Conservation (phyloP, 1,140 invertebrate genomes). For the Triops cancriformis region DNA sequence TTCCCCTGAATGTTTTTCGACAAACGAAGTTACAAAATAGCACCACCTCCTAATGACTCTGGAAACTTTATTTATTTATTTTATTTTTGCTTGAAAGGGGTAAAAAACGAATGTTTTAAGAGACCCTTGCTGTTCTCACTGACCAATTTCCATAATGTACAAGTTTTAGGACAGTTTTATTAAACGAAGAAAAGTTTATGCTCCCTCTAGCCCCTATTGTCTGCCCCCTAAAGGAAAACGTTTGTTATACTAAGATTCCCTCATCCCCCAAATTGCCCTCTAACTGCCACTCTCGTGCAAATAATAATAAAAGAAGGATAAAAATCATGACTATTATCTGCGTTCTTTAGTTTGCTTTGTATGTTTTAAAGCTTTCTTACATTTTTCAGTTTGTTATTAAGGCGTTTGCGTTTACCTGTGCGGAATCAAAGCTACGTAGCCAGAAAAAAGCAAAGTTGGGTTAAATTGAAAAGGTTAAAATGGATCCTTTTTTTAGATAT, state of each 20-base stretch:
- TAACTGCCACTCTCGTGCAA: constrained; percentile 6
- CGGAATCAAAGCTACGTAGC: no score
- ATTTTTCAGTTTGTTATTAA: neutral
- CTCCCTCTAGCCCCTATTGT: neutral
- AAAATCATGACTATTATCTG: neutral
- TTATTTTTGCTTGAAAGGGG: neutral
- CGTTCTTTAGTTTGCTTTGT: neutral
- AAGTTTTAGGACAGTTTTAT: constrained; percentile 11
- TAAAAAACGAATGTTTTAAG: neutral
- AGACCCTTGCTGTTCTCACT: constrained; percentile 12
- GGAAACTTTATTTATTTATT: neutral
- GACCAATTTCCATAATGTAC: constrained; percentile 14
- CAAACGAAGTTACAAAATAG: neutral
- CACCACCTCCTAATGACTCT: neutral
- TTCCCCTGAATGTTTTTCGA: neutral
- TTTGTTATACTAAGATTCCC: constrained; percentile 11
- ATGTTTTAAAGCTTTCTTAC: neutral
- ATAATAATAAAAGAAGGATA: neutral
- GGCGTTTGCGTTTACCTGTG: no score
- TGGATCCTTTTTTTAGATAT: neutral
- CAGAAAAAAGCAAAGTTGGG: no score
- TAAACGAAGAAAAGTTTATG: neutral
- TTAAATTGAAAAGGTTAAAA: no score
- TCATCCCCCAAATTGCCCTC: neutral
- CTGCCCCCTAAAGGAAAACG: neutral